Evolutionary conservation across 2,113 vertebrate genomes (phyloP).

Genomic region (Ginglymostoma cirratum): DNA sequence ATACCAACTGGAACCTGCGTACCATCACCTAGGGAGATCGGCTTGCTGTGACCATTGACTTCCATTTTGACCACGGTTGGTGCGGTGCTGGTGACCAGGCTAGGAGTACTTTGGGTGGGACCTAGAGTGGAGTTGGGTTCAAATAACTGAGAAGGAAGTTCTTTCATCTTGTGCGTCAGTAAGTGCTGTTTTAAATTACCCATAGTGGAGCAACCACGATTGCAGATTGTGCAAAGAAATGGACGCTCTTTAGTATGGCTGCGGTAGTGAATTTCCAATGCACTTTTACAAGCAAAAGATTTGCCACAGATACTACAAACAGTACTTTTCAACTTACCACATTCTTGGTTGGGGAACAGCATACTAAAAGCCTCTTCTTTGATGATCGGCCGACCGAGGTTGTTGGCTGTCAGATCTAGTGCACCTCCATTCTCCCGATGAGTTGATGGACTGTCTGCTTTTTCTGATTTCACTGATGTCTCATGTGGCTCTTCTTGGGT

Average conservation of each 20-base stretch:
- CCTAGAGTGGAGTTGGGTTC: constrained; percentile 68
- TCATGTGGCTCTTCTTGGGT: constrained; percentile 73
- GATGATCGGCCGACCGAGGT: constrained; percentile 70
- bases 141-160: constrained; percentile 69
- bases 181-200: constrained; percentile 79
- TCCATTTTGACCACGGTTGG: constrained; percentile 94
- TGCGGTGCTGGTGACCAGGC: constrained; percentile 75
- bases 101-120: constrained; percentile 78
- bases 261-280: constrained; percentile 65
- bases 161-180: constrained; percentile 67
- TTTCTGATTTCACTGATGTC: constrained; percentile 84
- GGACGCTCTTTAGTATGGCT: constrained; percentile 75
- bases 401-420: constrained; percentile 88
- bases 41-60: constrained; percentile 91
- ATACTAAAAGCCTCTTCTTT: constrained; percentile 95
- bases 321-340: constrained; percentile 75
- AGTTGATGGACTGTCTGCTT: constrained; percentile 77
- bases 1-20: constrained; percentile 74
- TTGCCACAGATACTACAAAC: constrained; percentile 68
- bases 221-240: constrained; percentile 66
- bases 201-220: constrained; percentile 71
- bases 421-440: constrained; percentile 76
- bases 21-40: constrained; percentile 73
- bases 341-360: constrained; percentile 91
- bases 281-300: constrained; percentile 69